Conservation (phyloP, 2,797 vertebrate species). For the Cossypha heuglini region DNA sequence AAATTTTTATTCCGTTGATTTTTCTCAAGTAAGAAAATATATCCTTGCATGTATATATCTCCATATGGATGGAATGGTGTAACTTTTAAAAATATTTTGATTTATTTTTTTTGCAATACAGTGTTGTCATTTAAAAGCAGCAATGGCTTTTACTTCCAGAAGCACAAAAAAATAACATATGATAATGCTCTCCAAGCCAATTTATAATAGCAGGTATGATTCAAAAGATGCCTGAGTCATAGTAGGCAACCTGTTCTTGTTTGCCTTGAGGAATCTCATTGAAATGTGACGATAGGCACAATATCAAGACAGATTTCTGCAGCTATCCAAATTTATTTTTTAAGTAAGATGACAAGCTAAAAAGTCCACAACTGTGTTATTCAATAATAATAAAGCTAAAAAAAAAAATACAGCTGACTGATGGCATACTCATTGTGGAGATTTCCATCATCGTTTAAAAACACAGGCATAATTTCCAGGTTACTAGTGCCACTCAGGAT, state of each 20-base stretch:
- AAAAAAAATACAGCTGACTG: not conserved
- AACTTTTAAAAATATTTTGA: not conserved
- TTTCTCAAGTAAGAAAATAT: not conserved
- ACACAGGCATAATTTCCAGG: not conserved
- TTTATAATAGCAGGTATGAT: not conserved
- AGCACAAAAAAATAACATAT: not conserved
- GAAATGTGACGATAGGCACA: not conserved
- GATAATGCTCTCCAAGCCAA: not conserved
- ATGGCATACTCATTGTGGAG: not conserved
- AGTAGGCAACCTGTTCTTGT: not conserved
- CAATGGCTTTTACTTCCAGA: not conserved
- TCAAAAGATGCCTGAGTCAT: not conserved
- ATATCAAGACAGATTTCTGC: not conserved
- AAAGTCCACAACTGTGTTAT: not conserved
- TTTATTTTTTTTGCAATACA: not conserved
- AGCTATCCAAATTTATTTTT: not conserved
- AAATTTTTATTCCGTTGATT: not conserved
- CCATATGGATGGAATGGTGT: not conserved
- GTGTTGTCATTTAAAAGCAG: not conserved
- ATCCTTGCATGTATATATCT: not conserved
- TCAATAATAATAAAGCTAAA: not conserved
- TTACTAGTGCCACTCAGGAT: not conserved
- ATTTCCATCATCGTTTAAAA: not conserved
- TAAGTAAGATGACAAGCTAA: not conserved
- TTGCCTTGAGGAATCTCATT: not conserved